A percentile compares a stretch with the other conserved stretches of the same genome.
These are phyloP conservation scores for Pleuronectes platessa DNA, from an alignment of 2,113 vertebrate genomes.

Conservation along the genomic window DNA sequence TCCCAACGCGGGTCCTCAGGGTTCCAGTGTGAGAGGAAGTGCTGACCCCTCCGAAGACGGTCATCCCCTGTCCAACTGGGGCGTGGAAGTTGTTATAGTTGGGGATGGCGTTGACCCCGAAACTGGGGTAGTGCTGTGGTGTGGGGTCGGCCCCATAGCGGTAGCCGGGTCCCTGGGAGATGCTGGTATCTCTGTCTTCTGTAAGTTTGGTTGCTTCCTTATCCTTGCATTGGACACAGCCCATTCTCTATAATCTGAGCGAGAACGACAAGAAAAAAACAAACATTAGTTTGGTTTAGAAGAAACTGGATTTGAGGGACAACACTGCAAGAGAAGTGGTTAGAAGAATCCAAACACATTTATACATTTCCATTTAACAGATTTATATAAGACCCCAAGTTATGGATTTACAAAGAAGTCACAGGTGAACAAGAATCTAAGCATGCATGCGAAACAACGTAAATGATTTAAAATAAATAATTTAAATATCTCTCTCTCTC, in stretches of 20 bases:
- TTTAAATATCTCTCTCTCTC: too few relatives aligned
- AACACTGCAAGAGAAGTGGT: neutral
- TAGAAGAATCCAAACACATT: neutral
- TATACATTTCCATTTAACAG: too few relatives aligned
- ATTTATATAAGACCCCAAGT: neutral
- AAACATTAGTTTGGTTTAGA: neutral
- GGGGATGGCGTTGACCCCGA: conserved; percentile 92
- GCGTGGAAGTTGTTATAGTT: conserved; percentile 97
- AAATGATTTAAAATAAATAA: too few relatives aligned
- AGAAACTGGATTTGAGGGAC: neutral
- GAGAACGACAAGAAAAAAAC: conserved; percentile 39
- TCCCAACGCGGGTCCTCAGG: conserved; percentile 90
- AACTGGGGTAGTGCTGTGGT: conserved; percentile 92
- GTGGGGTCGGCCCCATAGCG: conserved; percentile 94
- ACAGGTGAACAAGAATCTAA: too few relatives aligned
- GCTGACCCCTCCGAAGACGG: conserved; percentile 93
- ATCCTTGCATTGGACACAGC: conserved; percentile 99
- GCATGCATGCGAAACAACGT: too few relatives aligned
- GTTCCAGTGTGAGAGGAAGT: conserved; percentile 93
- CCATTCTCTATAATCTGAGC: conserved; percentile 96
- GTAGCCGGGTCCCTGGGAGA: conserved; percentile 90
- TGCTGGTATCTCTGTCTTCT: conserved; percentile 88
- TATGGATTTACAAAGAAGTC: neutral
- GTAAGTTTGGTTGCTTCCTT: conserved; percentile 97
- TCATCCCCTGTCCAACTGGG: conserved; percentile 88